Conservation (phyloP, 2,113 vertebrate species). For the Gymnarchus niloticus region DNA sequence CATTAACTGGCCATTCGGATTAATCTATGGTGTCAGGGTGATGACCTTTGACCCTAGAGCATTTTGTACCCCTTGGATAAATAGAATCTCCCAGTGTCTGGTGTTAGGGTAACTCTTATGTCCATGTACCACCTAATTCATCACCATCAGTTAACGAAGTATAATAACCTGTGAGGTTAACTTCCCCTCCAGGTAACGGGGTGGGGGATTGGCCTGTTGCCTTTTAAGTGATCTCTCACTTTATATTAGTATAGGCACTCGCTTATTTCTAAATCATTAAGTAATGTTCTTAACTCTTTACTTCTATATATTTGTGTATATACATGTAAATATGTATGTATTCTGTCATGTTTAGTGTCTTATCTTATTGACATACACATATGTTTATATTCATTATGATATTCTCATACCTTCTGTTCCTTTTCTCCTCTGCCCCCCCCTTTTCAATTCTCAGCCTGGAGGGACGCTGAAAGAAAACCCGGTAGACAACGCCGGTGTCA, state of each 20-base stretch:
- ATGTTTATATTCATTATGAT: background rate
- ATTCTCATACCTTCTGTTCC: background rate
- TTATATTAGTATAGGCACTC: background rate
- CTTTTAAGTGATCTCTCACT: background rate
- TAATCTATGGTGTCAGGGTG: conserved; percentile 42
- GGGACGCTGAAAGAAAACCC: conserved; percentile 81
- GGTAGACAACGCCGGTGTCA: conserved; percentile 57
- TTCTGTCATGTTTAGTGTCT: no score
- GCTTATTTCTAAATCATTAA: background rate
- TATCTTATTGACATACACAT: background rate
- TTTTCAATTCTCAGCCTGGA: conserved; percentile 63
- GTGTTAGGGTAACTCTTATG: conserved; percentile 56
- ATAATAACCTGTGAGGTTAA: conserved; percentile 47
- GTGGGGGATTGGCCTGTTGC: background rate
- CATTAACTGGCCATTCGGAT: conserved; percentile 44
- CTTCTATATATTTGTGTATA: background rate
- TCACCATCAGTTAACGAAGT: conserved; percentile 60
- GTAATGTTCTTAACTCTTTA: background rate
- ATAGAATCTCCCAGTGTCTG: conserved; percentile 61
- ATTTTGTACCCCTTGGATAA: conserved; percentile 65
- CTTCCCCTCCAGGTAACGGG: conserved; percentile 49
- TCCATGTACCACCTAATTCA: conserved; percentile 60
- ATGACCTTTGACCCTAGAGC: conserved; percentile 53
- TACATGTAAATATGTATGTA: no score
- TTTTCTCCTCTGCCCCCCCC: background rate